Conservation (phyloP, 2,797 vertebrate species). For the Streptopelia turtur region DNA sequence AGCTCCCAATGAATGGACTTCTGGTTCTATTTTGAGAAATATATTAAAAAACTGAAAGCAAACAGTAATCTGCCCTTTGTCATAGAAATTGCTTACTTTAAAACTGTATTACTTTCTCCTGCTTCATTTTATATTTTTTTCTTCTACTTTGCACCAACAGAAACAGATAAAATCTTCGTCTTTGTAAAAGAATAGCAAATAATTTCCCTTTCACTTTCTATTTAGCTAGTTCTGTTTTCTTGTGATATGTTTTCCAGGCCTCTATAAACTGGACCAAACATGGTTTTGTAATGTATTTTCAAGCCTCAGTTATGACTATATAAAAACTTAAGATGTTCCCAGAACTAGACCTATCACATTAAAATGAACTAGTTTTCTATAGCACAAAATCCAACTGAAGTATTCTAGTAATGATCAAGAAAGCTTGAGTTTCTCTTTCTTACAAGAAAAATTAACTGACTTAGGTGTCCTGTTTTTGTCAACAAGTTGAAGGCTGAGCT, state of each 20-base stretch:
- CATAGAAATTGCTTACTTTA: neutral
- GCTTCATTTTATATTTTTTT: neutral
- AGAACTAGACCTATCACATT: neutral
- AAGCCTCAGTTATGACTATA: neutral
- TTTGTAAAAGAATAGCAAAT: neutral
- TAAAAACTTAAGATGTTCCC: neutral
- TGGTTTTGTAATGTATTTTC: neutral
- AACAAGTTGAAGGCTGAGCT: neutral
- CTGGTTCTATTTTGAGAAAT: neutral
- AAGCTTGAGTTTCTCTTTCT: neutral
- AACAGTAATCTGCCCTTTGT: constrained; percentile 16
- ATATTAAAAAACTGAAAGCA: constrained; percentile 5
- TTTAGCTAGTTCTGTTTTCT: neutral
- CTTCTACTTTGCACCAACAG: neutral
- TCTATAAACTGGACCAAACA: neutral
- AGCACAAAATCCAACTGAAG: neutral
- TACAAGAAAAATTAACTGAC: neutral
- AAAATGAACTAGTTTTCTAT: neutral
- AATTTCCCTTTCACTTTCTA: neutral
- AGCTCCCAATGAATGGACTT: neutral
- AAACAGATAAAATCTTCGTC: neutral
- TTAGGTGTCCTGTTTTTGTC: neutral
- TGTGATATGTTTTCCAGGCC: neutral
- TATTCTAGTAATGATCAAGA: neutral
- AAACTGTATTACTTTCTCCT: neutral